Base-by-base conservation (phyloP, 2,888 invertebrate genomes). In the Chaetogeoica ovagalla region DNA sequence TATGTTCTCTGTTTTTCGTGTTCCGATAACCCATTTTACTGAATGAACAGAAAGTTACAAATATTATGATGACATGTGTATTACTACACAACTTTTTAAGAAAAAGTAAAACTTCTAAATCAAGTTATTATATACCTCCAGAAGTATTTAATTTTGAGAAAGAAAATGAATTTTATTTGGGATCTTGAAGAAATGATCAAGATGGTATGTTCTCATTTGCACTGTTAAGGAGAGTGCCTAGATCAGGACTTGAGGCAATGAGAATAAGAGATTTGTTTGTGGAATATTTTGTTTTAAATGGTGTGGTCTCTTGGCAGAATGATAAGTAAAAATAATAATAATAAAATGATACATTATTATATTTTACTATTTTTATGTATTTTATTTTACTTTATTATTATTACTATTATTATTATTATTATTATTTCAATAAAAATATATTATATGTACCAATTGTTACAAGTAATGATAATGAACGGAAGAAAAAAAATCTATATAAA, bases 271-370 rank as follows among this genome's bases (percentile, higher is more conserved):
- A 65, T 65, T 65, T 65, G n/a, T 65, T 65, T 2, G 43, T 43
- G 4, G 65, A 43, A n/a, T 65, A 65, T n/a, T 65, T 65, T 39
- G 13, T 65, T 8, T 13, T 43, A n/a, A 43, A 65, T 30, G 65
- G 65, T 17, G 65, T 43, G 11, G 65, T 65, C 30, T n/a, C 65
- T 39, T 65, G 65, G 65, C 65, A 65, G 43, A 65, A 65, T n/a
- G n/a, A 43, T 6, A 65, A 65, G 11, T 65, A 43, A 65, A 21
- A 11, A 21, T 57, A 17, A 17, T 57, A 9, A 60, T 23, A n/a
- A n/a, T n/a, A n/a, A n/a, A n/a, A n/a, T n/a, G n/a, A n/a, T n/a
- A n/a, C n/a, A n/a, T n/a, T n/a, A n/a, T 60, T 57, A 19, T 19
- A 57, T 17, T 60, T 60, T 13, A 21, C 21, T 60, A 60, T 13